Evolutionary conservation across 2,113 vertebrate species (phyloP).

Genomic region (Notothenia rossii): DNA sequence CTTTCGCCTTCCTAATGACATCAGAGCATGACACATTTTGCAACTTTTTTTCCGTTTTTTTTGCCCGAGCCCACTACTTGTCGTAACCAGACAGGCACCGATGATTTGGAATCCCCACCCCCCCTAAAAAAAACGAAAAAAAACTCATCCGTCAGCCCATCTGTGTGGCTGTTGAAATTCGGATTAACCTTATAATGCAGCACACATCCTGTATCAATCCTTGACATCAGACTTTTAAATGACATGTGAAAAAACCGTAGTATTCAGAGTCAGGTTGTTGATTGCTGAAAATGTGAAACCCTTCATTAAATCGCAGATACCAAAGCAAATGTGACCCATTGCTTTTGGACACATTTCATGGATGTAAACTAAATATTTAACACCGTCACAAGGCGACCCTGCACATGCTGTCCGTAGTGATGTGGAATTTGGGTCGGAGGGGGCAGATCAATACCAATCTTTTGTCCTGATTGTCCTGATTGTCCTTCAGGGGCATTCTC

Average conservation of each 20-base stretch:
- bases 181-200: conserved; percentile 73
- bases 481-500: neutral
- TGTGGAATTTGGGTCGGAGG: neutral
- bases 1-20: conserved; percentile 74
- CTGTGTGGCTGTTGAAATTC: conserved; percentile 61
- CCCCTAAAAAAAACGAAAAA: neutral
- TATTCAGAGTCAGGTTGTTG: conserved; percentile 2
- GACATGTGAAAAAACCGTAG: neutral
- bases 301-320: neutral
- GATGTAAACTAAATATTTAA: neutral
- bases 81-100: conserved; percentile 7
- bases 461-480: conserved; percentile 31
- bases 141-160: conserved; percentile 59
- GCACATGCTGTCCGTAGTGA: neutral
- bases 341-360: neutral
- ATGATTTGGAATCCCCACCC: conserved; percentile 18
- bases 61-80: neutral
- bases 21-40: conserved; percentile 71
- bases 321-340: neutral
- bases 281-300: conserved; percentile 17
- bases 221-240: conserved; percentile 39
- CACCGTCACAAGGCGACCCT: neutral
- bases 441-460: conserved; percentile 20
- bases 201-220: conserved; percentile 53
- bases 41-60: conserved; percentile 30